Conservation (phyloP, 1,140 invertebrate species). For the Drosophila novamexicana region DNA sequence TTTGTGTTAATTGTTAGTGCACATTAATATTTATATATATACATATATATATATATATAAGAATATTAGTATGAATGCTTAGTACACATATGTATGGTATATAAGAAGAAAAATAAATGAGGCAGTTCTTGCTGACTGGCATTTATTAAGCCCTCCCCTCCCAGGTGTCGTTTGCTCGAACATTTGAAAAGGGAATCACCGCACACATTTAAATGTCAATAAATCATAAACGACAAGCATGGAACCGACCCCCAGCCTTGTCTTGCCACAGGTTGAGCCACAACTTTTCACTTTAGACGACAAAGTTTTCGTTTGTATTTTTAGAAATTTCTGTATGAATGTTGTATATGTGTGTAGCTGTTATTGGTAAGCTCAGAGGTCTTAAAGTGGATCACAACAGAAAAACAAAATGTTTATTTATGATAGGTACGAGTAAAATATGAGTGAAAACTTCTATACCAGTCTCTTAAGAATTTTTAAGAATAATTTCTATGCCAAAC, state of each 20-base stretch:
- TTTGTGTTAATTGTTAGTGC: conserved; percentile 44
- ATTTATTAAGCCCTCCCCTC: neutral
- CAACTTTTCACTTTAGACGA: conserved; percentile 31
- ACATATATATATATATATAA: neutral
- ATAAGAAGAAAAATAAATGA: conserved; percentile 13
- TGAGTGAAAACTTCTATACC: neutral
- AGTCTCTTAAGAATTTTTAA: neutral
- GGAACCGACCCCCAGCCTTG: neutral
- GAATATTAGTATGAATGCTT: no score
- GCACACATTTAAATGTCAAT: conserved; percentile 74
- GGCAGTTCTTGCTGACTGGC: conserved; percentile 30
- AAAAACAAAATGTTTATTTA: conserved; percentile 55
- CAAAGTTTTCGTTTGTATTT: conserved; percentile 47
- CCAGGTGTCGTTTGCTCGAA: neutral
- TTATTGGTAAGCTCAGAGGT: conserved; percentile 50
- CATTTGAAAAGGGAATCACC: conserved; percentile 1
- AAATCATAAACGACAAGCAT: conserved; percentile 63
- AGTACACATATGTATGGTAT: conserved; percentile 10
- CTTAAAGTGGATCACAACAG: conserved; percentile 68
- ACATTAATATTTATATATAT: neutral
- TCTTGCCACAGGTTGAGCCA: neutral
- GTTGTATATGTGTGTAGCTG: conserved; percentile 1
- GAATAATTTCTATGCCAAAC: conserved; percentile 30
- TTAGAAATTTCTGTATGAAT: conserved; percentile 35
- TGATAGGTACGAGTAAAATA: neutral